These are phyloP conservation scores for Dryobotodes eremita DNA, from an alignment of 2,888 invertebrate species.

Conservation along the genomic window DNA sequence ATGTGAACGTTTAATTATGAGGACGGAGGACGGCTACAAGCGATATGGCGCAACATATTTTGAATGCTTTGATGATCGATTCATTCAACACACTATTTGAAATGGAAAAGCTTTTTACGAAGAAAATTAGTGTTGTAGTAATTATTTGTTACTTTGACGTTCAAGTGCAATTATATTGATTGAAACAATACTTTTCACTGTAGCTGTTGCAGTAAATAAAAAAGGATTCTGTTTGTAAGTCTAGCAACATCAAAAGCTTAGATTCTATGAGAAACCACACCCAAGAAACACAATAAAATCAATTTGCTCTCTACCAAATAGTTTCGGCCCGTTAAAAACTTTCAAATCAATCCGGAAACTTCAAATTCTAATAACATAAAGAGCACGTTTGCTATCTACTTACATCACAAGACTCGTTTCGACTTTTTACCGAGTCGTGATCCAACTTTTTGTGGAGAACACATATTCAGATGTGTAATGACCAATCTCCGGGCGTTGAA, in stretches of 20 bases:
- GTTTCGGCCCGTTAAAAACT: conserved; percentile 75
- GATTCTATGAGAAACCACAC: conserved; percentile 65
- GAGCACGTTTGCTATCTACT: conserved; percentile 88
- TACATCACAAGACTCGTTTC: conserved; percentile 84
- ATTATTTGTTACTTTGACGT: not conserved
- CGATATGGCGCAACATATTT: conserved; percentile 74
- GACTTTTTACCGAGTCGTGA: conserved; percentile 88
- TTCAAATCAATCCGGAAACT: conserved; percentile 88
- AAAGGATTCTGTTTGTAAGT: conserved; percentile 23
- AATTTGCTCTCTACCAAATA: conserved; percentile 71
- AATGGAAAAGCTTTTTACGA: not conserved
- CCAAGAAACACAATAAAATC: conserved; percentile 69
- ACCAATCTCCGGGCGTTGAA: conserved; percentile 89
- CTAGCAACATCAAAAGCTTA: conserved; percentile 45
- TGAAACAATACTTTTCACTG: not conserved
- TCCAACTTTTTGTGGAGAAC: conserved; percentile 86
- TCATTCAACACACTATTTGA: conserved; percentile 32
- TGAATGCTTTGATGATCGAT: conserved; percentile 67
- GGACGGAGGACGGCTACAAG: conserved; percentile 73
- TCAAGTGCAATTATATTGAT: not conserved
- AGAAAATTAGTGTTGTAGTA: not conserved
- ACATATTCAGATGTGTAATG: conserved; percentile 90
- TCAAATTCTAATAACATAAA: conserved; percentile 87
- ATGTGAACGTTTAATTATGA: conserved; percentile 88
- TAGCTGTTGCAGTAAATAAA: not conserved